Percentiles rank a stretch among this genome's conserved stretches.
Evolutionary conservation across 2,888 invertebrate species (phyloP).

Genomic region (Coremacera marginata): DNA sequence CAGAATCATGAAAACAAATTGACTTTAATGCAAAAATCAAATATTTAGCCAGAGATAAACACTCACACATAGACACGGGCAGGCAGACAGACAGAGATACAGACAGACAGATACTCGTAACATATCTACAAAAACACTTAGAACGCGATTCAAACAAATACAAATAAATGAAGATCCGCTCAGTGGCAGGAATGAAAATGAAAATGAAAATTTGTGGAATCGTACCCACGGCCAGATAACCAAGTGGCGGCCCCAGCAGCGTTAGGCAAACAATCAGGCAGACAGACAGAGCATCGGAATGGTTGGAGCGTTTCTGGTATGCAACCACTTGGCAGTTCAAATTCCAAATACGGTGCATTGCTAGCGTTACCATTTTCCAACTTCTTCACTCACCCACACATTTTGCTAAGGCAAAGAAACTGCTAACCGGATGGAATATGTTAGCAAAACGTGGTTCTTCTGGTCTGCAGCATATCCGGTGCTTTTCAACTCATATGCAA

Average conservation of each 20-base stretch:
- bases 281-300: neutral
- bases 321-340: conserved; percentile 28
- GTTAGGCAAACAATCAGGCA: neutral
- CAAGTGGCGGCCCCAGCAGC: neutral
- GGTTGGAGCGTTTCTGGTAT: neutral
- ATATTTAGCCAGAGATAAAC: conserved; percentile 64
- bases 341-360: neutral
- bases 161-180: conserved; percentile 14
- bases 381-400: neutral
- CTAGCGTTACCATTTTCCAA: neutral
- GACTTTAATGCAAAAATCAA: conserved; percentile 70
- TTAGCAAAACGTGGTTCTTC: conserved; percentile 34
- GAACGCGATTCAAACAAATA: conserved; percentile 17
- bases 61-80: conserved; percentile 45
- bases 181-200: conserved; percentile 25
- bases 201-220: conserved; percentile 33
- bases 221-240: neutral
- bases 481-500: conserved; percentile 44
- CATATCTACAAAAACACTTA: conserved; percentile 20
- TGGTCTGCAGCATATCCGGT: conserved; percentile 49
- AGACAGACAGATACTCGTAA: conserved; percentile 1
- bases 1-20: conserved; percentile 70
- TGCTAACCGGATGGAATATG: conserved; percentile 9
- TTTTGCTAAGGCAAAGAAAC: neutral
- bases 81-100: neutral